Conservation (phyloP, 2,113 vertebrate species). For the Syrmaticus mikado region DNA sequence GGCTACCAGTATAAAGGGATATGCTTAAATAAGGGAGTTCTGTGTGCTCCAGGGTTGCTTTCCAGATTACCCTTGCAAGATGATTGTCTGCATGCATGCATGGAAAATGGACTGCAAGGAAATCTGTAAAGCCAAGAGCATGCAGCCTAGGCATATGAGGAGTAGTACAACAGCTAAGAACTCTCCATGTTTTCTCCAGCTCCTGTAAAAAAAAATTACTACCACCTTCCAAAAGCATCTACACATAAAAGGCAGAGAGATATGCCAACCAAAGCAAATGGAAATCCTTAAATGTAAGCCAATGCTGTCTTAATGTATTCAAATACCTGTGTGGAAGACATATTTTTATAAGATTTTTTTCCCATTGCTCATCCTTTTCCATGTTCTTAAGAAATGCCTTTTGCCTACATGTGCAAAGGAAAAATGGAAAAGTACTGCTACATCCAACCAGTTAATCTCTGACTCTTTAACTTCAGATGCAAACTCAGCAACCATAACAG, state of each 20-base stretch:
- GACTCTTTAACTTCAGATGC: not conserved
- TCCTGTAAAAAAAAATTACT: not conserved
- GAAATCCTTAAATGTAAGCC: not conserved
- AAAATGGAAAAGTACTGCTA: not conserved
- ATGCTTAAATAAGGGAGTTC: not conserved
- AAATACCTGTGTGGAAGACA: not conserved
- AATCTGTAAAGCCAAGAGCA: not conserved
- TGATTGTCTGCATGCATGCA: not conserved
- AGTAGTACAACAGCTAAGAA: not conserved
- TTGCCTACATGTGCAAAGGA: not conserved
- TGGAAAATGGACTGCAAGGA: not conserved
- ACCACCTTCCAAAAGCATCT: not conserved
- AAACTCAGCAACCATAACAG: not conserved
- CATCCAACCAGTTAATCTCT: not conserved
- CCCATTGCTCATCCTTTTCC: not conserved
- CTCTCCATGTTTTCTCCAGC: not conserved
- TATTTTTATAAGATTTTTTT: not conserved
- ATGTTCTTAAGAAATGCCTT: not conserved
- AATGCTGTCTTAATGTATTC: not conserved
- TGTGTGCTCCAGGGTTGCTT: not conserved
- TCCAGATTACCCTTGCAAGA: not conserved
- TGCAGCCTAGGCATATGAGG: not conserved
- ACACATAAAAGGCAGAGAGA: not conserved
- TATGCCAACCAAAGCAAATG: not conserved
- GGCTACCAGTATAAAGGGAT: rapidly evolving